Percentiles rank a stretch among this genome's conserved stretches.
Evolutionary conservation across 2,113 vertebrate species (phyloP).

Genomic region (Nycticorax nycticorax): DNA sequence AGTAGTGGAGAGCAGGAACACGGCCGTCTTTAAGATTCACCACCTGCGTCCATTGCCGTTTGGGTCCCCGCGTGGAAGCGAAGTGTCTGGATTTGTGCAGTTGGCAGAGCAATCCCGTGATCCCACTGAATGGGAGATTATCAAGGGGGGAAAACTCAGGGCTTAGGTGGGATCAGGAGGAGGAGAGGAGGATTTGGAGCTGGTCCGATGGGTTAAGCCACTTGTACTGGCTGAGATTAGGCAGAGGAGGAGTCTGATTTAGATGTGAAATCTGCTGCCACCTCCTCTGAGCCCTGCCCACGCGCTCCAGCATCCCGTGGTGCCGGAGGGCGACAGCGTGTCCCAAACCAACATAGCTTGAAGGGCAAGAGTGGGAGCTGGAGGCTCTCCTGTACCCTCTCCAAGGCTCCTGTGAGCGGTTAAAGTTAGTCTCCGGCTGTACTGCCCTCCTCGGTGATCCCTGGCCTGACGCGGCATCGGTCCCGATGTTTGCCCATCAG

Average conservation of each 20-base stretch:
- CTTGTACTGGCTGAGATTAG: conserved; percentile 33
- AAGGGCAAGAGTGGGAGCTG: not conserved
- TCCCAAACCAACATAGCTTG: not conserved
- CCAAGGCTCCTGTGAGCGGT: not conserved
- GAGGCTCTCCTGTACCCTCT: not conserved
- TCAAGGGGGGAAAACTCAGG: not conserved
- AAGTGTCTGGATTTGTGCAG: not conserved
- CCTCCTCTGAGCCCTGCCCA: not conserved
- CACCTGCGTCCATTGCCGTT: not conserved
- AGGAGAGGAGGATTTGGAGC: conserved; percentile 47
- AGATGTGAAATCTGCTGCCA: not conserved
- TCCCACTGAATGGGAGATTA: conserved; percentile 27
- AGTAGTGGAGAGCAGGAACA: not conserved
- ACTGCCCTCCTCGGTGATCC: not conserved
- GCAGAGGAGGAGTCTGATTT: not conserved
- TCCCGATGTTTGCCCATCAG: fast-evolving
- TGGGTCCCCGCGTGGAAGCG: fast-evolving
- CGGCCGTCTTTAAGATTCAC: not conserved
- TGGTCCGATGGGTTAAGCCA: conserved; percentile 51
- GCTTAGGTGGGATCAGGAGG: conserved; percentile 40
- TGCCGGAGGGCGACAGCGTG: not conserved
- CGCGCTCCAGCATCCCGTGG: fast-evolving
- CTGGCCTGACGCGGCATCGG: fast-evolving
- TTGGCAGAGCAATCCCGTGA: conserved; percentile 30
- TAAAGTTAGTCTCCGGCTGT: not conserved